Base-by-base conservation (phyloP, 2,888 invertebrate species). In the Ophioninae sp. region DNA sequence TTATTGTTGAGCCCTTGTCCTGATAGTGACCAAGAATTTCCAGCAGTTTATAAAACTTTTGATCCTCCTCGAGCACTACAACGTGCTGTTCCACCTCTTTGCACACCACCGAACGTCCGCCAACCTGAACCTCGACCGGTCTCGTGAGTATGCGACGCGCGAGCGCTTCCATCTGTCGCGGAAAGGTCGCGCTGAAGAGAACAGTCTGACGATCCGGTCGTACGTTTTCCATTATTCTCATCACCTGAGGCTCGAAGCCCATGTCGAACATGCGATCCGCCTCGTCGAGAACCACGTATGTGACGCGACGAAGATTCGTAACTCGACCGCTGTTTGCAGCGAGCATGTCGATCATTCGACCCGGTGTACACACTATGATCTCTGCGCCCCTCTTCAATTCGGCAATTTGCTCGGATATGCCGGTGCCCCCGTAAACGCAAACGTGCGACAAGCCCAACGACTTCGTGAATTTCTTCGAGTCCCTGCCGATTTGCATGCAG, bases 241-340 rank as follows among this genome's bases (percentile, higher is more conserved):
- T 99, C 86, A 96, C 96, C 94, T 99, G 98, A 0, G 98, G 99
- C 93, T 99, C 99, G 92, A 99, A 99, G 21, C 99, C 99, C 99
- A 99, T 99, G 92, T 99, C 99, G 92, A 99, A 99, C 99, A 99
- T 99, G 62, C 99, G 95, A 93, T 99, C 99, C 0, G 99, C 99
- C 93, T 99, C 99, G 93, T 99, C 99, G 57, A 99, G 93, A 0
- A 99, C 99, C 64, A 99, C 96, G 91, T 99, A 99, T 0, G 99
- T 99, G 61, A 99, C 98, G 62, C 99, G 94, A n/a, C 97, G 95
- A 83, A 99, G 94, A 93, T 99, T 99, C 7, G 99, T 99, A 1
- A 99, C 99, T 87, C 98, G 95, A 85, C 99, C 99, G 67, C 97
- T 98, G 93, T 99, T 99, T 0, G 99, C 99, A 0, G 99, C 98